Conservation (phyloP, 2,888 invertebrate species). For the Nomada goodeniana region DNA sequence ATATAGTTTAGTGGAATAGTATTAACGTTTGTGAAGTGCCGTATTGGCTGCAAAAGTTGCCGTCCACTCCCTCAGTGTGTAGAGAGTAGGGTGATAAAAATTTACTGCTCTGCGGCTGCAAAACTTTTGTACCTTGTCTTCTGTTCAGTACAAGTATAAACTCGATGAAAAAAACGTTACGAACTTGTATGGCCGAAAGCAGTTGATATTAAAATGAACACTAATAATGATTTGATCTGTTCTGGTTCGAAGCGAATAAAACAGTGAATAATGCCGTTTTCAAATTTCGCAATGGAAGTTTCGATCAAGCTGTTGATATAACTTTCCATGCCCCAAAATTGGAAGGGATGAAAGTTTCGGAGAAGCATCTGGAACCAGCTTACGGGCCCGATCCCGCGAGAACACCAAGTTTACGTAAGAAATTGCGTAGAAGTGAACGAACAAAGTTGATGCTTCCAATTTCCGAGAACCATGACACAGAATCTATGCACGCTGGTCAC, state of each 20-base stretch:
- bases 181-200: too few species aligned
- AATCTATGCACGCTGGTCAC: neutral
- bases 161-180: too few species aligned
- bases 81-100: constrained; percentile 10
- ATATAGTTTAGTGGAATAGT: neutral
- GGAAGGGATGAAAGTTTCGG: neutral
- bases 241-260: too few species aligned
- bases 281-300: neutral
- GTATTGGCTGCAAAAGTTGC: neutral
- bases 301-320: neutral
- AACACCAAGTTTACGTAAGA: neutral
- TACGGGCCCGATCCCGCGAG: neutral
- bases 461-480: neutral
- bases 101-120: neutral
- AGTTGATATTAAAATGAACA: too few species aligned
- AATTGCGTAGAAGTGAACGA: neutral
- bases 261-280: neutral
- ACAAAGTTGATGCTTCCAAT: neutral
- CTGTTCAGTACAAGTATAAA: too few species aligned
- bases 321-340: constrained; percentile 7
- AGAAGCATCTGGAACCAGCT: constrained; percentile 1
- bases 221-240: too few species aligned
- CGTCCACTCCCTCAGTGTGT: neutral
- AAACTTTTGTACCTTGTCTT: neutral
- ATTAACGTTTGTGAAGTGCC: too few species aligned